Percentiles rank a stretch among this genome's conserved stretches.
Evolutionary conservation across 2,113 vertebrate species (phyloP).

Genomic region (Fregetta grallaria): DNA sequence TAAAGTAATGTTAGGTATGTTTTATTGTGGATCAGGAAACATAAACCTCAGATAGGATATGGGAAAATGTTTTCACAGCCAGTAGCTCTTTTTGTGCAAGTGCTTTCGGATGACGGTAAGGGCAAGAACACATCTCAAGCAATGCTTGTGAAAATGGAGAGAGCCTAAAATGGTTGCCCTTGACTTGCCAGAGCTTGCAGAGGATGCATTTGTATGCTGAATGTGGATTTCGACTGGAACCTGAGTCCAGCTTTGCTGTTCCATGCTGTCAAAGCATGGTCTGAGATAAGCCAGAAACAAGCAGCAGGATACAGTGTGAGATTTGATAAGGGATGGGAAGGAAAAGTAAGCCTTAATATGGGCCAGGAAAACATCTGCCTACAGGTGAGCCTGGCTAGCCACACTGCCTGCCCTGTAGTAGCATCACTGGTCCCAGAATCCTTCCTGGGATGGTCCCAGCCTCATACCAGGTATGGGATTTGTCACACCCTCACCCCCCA

Average conservation of each 20-base stretch:
- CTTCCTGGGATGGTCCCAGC: neutral
- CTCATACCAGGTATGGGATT: accelerated
- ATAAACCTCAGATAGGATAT: neutral
- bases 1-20: neutral
- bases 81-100: neutral
- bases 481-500: neutral
- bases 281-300: neutral
- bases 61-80: neutral
- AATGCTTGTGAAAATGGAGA: neutral
- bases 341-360: neutral
- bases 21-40: neutral
- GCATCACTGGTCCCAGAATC: neutral
- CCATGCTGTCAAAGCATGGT: accelerated
- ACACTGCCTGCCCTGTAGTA: neutral
- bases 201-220: neutral
- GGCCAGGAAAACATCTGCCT: neutral
- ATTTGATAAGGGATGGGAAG: neutral
- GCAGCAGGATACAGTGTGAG: neutral
- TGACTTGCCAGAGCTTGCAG: neutral
- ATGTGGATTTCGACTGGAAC: neutral
- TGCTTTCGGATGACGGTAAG: neutral
- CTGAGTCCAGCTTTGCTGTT: neutral
- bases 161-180: neutral
- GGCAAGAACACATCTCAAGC: neutral
- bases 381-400: neutral